A percentile compares a stretch with the other conserved stretches of the same genome.
phyloP scores from a whole-genome alignment of 2,888 invertebrate genomes.

The Patella pellucida region DNA sequence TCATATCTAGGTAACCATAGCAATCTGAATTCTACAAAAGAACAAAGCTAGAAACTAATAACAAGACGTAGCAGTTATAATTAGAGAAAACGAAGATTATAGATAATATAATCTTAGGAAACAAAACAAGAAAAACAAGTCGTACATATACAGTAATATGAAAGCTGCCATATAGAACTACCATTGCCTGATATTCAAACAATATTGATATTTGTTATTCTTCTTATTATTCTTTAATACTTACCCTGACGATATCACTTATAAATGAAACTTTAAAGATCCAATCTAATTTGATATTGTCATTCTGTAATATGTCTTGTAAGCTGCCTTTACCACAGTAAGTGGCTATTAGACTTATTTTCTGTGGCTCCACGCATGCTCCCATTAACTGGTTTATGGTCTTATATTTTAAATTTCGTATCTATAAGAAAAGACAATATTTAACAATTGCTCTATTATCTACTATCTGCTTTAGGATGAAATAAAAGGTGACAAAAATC shows the following conservation, averaged over 20 bases:
- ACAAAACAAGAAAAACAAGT: neutral
- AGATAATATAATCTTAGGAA: no score
- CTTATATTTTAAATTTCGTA: slow-evolving; percentile 86
- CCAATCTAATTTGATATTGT: slow-evolving; percentile 61
- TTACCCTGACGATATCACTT: slow-evolving; percentile 57
- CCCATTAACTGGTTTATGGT: slow-evolving; percentile 88
- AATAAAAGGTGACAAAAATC: no score
- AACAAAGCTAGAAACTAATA: no score
- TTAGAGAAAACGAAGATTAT: no score
- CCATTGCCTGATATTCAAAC: neutral
- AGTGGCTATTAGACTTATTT: slow-evolving; percentile 81
- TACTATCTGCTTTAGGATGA: no score
- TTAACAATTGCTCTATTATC: no score
- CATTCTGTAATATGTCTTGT: slow-evolving; percentile 64
- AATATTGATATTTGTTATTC: no score
- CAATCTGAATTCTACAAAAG: no score
- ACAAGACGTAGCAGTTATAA: no score
- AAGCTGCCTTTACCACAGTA: slow-evolving; percentile 88
- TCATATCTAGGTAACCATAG: no score
- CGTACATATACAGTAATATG: neutral
- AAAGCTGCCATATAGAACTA: neutral
- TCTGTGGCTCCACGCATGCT: slow-evolving; percentile 84
- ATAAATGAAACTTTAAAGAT: slow-evolving; percentile 64
- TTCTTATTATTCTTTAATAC: neutral
- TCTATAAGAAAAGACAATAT: slow-evolving; percentile 74